Evolutionary conservation across 2,113 vertebrate species (phyloP), one percentile per base, ranked within the genome.

Genomic region (Catharus bicknelli): DNA sequence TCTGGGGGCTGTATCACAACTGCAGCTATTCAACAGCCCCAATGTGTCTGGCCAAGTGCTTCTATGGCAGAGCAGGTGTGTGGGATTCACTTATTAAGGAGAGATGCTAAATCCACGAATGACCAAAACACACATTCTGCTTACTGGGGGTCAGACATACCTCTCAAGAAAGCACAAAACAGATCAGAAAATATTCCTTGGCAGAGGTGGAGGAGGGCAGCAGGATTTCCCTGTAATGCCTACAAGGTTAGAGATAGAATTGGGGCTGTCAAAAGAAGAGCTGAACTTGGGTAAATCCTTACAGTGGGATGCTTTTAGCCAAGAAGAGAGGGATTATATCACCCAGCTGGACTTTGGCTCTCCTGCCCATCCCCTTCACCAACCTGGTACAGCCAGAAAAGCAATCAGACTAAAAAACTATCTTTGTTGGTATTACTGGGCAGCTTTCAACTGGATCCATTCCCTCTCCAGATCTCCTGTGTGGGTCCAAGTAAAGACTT

Each of bases 1-100:
- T 93, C 48, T 91, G 72, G 79, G 82, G 88, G 63, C 67, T 95
- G 91, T 91, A 90, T 88, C 92, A 86, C 51, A 48, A 77, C 75
- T 77, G 38, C 75, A 83, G 45, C 54, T 40, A 25, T 66, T 94
- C 93, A 93, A 86, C 38, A 95, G 83, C 32, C 63, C 38, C 90
- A 29, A 32, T 40, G 75, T 62, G 59, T 83, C 92, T 85, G n/a
- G 43, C 55, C 88, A 90, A 94, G 82, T 30, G 85, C 85, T 91
- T 77, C 92, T 69, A 26, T 58, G 76, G 85, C 85, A 86, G 72
- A 90, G 79, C 92, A 96, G 93, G 95, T 94, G 93, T 76, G 92
- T 63, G 59, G 90, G 90, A 90, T 70, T 79, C 55, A 9, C 51
- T 85, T 88, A 76, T 13, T 77, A 62, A 76, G 51, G 67, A 66